phyloP scores from a whole-genome alignment of 2,888 invertebrate genomes.

The Dryomyza anilis region DNA sequence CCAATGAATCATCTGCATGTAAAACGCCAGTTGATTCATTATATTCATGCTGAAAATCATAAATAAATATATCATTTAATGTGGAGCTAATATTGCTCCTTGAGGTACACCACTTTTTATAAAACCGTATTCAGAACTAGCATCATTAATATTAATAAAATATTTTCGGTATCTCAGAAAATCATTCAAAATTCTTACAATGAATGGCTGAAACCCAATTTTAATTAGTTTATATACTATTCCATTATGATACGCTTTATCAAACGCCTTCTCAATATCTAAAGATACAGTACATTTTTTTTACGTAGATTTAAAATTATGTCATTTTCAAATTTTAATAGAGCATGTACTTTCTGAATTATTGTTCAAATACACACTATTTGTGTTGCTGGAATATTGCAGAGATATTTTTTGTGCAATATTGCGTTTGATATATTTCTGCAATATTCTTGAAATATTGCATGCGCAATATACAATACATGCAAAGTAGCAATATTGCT shows the following conservation, averaged over 20 bases:
- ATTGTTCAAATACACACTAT: too few species aligned
- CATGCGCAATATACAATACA: too few species aligned
- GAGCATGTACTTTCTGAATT: slow-evolving; percentile 14
- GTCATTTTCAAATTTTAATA: slow-evolving; percentile 29
- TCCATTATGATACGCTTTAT: slow-evolving; percentile 22
- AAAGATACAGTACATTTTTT: slow-evolving; percentile 20
- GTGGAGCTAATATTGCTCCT: slow-evolving; percentile 22
- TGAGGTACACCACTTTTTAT: slow-evolving; percentile 27
- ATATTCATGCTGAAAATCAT: slow-evolving; percentile 29
- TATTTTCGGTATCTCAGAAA: slow-evolving; percentile 15
- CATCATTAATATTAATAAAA: slow-evolving; percentile 15
- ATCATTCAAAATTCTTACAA: not conserved
- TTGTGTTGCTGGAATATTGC: too few species aligned
- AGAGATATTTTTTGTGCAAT: too few species aligned
- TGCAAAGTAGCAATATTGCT: too few species aligned
- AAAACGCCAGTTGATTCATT: slow-evolving; percentile 14
- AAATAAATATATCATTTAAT: slow-evolving; percentile 23
- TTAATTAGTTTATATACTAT: slow-evolving; percentile 10
- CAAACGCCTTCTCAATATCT: slow-evolving; percentile 27
- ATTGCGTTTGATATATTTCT: too few species aligned
- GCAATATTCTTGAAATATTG: too few species aligned
- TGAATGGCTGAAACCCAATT: slow-evolving; percentile 11
- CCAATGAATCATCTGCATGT: slow-evolving; percentile 30
- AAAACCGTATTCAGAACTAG: not conserved
- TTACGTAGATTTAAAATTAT: slow-evolving; percentile 12